Percentiles rank a stretch among this genome's conserved stretches.
Evolutionary conservation across 2,113 vertebrate species (phyloP).

Genomic region (Dicerorhinus sumatrensis): DNA sequence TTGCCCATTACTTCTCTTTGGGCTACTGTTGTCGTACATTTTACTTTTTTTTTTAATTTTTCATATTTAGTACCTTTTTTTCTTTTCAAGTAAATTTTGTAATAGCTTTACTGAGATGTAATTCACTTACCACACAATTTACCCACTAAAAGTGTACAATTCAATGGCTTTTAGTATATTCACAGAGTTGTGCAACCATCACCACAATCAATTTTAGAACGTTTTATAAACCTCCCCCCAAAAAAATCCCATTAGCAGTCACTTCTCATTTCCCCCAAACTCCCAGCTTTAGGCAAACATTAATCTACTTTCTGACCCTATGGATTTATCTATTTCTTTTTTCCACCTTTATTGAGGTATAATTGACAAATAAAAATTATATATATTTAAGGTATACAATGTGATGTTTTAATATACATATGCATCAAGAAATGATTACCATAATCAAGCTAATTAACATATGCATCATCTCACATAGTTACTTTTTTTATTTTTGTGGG

Average conservation of each 20-base stretch:
- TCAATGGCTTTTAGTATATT: neutral
- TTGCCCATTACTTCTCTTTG: neutral
- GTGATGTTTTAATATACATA: neutral
- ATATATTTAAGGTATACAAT: neutral
- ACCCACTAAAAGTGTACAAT: neutral
- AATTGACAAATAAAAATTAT: neutral
- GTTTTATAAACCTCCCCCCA: neutral
- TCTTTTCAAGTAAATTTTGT: neutral
- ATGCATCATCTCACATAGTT: neutral
- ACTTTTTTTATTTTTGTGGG: neutral
- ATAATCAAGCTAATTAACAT: neutral
- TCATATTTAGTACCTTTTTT: neutral
- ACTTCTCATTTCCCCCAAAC: neutral
- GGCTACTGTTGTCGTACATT: neutral
- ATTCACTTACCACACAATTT: neutral
- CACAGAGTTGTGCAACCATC: neutral
- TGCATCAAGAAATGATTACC: neutral
- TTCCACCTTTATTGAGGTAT: neutral
- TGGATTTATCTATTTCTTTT: neutral
- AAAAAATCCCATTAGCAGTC: neutral
- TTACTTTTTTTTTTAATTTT: neutral
- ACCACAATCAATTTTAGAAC: neutral
- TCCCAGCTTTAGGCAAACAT: neutral
- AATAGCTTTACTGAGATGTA: neutral
- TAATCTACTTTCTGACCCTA: constrained; percentile 3